Evolutionary conservation across 1,140 invertebrate genomes (phyloP).

Genomic region (Scaptodrosophila lebanonensis): DNA sequence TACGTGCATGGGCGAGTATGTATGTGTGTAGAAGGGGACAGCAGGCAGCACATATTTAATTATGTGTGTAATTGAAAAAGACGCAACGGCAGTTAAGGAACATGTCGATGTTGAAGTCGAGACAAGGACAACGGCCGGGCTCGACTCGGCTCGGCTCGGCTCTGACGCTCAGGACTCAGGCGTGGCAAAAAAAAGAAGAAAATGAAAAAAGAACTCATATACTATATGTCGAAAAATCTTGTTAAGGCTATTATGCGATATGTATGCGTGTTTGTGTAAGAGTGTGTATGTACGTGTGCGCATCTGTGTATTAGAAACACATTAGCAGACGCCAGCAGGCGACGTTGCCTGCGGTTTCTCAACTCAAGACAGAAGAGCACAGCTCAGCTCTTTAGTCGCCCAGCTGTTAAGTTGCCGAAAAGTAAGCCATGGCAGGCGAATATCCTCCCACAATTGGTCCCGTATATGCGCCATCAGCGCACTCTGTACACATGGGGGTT

Average conservation of each 20-base stretch:
- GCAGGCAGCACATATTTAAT: constrained; percentile 59
- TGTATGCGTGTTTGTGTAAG: constrained; percentile 1
- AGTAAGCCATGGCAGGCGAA: constrained; percentile 12
- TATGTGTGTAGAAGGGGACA: too few species aligned
- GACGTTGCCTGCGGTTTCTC: constrained; percentile 22
- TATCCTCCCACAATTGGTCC: too few species aligned
- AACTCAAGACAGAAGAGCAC: constrained; percentile 12
- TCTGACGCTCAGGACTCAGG: too few species aligned
- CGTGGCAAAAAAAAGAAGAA: background rate
- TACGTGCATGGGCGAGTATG: too few species aligned
- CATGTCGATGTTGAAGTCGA: constrained; percentile 12
- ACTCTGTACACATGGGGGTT: too few species aligned
- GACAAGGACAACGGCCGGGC: too few species aligned
- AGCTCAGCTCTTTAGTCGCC: too few species aligned
- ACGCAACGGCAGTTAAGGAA: constrained; percentile 62
- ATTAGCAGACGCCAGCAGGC: constrained; percentile 44
- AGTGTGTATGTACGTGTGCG: constrained; percentile 22
- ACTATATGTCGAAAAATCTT: constrained; percentile 35
- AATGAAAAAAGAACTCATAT: background rate
- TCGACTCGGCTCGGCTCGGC: too few species aligned
- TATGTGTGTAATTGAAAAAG: constrained; percentile 73
- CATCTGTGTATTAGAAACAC: constrained; percentile 67
- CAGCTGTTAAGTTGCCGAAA: constrained; percentile 26
- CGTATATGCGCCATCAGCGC: too few species aligned
- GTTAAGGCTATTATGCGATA: constrained; percentile 51